Conservation (phyloP, 2,797 vertebrate species). For the Zalophus californianus region DNA sequence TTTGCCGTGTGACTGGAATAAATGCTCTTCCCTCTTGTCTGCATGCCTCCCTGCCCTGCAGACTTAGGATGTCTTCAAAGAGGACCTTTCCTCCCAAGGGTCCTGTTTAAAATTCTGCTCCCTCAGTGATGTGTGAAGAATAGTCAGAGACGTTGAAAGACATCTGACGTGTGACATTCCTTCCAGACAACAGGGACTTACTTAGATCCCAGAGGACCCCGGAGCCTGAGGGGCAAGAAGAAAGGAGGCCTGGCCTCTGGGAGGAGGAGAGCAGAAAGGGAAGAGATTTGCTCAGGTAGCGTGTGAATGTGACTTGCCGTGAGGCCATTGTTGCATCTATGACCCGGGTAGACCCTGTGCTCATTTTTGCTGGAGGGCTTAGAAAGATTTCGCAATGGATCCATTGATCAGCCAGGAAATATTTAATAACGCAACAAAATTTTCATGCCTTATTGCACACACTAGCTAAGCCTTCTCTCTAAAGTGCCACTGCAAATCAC, state of each 20-base stretch:
- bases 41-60: background rate
- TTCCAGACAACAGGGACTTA: background rate
- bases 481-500: background rate
- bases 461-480: background rate
- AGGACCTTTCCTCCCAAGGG: constrained; percentile 47
- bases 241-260: background rate
- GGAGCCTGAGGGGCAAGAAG: constrained; percentile 11
- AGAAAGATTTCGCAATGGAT: background rate
- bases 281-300: constrained; percentile 72
- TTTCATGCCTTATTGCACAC: background rate
- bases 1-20: background rate
- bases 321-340: background rate
- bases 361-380: background rate
- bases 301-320: fast-evolving
- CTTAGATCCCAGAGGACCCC: background rate
- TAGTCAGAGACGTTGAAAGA: constrained; percentile 5
- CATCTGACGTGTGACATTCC: background rate
- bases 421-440: background rate
- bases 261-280: background rate
- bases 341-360: fast-evolving
- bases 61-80: constrained; percentile 67
- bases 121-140: constrained; percentile 59
- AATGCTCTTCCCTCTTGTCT: background rate
- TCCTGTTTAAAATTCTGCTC: constrained; percentile 69
- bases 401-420: background rate